Percentiles rank a stretch among this genome's conserved stretches.
Evolutionary conservation across 2,888 invertebrate genomes (phyloP).

Genomic region (Ctenicera cuprea): DNA sequence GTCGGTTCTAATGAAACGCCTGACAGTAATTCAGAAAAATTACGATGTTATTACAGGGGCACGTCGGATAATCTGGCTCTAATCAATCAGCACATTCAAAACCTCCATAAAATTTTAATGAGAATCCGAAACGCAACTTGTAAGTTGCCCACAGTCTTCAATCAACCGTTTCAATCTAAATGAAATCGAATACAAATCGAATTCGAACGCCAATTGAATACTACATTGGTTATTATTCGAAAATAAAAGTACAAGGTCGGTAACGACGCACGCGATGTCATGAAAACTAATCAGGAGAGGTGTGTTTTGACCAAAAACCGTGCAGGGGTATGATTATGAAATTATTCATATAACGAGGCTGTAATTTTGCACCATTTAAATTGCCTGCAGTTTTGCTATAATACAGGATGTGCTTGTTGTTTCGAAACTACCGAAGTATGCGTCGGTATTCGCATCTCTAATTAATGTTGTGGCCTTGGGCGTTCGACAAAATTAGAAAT

Average conservation of each 20-base stretch:
- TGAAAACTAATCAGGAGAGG: background rate
- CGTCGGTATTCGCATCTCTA: too few relatives aligned
- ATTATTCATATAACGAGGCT: background rate
- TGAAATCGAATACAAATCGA: slow-evolving; percentile 6
- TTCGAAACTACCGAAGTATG: background rate
- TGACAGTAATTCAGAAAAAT: too few relatives aligned
- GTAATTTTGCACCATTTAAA: slow-evolving; percentile 1
- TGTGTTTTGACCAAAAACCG: background rate
- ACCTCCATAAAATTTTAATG: background rate
- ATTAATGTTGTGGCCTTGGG: too few relatives aligned
- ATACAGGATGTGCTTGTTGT: slow-evolving; percentile 12
- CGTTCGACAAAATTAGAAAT: too few relatives aligned
- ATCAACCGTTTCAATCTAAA: slow-evolving; percentile 8
- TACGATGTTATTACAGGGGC: too few relatives aligned
- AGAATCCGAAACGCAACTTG: background rate
- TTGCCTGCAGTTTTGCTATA: background rate
- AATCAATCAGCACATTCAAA: background rate
- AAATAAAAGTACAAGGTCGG: slow-evolving; percentile 6
- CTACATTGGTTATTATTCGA: background rate
- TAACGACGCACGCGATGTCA: slow-evolving; percentile 1
- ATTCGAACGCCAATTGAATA: background rate
- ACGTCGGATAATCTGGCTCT: background rate
- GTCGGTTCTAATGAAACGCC: too few relatives aligned
- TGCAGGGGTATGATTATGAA: background rate
- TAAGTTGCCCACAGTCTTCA: background rate